phyloP scores from a whole-genome alignment of 2,888 invertebrate genomes.

The Lamproptera curius region DNA sequence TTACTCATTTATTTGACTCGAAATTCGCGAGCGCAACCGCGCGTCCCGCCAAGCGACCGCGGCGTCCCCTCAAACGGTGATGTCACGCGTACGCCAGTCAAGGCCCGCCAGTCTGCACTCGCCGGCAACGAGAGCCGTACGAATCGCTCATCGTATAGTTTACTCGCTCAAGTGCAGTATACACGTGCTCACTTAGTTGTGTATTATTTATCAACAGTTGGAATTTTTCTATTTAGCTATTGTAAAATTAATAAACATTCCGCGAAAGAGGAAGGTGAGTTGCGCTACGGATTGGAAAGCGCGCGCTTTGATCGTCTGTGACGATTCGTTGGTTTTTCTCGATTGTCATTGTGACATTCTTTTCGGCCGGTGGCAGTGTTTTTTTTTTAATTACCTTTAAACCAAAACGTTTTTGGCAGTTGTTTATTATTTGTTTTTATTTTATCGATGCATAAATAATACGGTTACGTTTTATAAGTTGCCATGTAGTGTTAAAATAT shows the following conservation, averaged over 20 bases:
- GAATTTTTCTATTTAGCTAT: constrained; percentile 30
- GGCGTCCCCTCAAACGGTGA: constrained; percentile 43
- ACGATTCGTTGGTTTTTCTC: background rate
- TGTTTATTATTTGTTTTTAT: no score
- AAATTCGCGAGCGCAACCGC: constrained; percentile 1
- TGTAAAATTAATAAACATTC: constrained; percentile 57
- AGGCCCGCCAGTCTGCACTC: constrained; percentile 48
- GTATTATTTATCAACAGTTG: constrained; percentile 23
- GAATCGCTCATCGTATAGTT: constrained; percentile 40
- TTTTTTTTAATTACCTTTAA: background rate
- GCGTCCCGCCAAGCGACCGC: constrained; percentile 3
- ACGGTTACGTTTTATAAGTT: no score
- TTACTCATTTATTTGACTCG: background rate
- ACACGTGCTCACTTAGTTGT: constrained; percentile 49
- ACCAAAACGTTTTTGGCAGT: no score
- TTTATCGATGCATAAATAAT: no score
- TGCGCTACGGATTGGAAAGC: constrained; percentile 21
- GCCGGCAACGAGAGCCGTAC: constrained; percentile 63
- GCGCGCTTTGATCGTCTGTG: constrained; percentile 3
- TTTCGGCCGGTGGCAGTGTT: background rate
- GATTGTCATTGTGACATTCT: background rate
- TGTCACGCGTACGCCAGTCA: constrained; percentile 51
- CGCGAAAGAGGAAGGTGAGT: constrained; percentile 74
- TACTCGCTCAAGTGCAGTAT: constrained; percentile 55
- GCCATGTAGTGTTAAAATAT: no score